Conservation (phyloP, 2,888 invertebrate genomes). For the Tortrix viridana region DNA sequence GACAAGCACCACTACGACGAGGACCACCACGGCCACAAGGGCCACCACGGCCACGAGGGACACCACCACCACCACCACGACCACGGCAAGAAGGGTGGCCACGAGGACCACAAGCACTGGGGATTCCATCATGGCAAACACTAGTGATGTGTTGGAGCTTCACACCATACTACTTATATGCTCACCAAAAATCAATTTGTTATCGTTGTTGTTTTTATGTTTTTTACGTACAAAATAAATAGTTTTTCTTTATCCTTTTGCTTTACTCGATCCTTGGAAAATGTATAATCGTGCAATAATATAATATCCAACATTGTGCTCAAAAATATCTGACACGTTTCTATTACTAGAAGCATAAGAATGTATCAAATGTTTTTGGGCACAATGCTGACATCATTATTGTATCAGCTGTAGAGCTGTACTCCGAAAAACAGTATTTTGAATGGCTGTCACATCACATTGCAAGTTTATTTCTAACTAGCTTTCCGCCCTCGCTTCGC, state of each 20-base stretch:
- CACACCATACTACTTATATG: constrained; percentile 46
- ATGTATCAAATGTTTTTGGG: too few species aligned
- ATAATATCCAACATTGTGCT: too few species aligned
- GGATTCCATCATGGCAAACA: constrained; percentile 86
- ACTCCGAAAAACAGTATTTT: too few species aligned
- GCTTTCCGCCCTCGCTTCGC: too few species aligned
- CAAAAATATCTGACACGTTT: too few species aligned
- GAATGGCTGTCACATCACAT: too few species aligned
- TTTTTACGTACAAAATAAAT: constrained; percentile 63
- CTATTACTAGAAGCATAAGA: too few species aligned
- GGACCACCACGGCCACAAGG: constrained; percentile 90
- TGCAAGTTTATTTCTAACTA: too few species aligned
- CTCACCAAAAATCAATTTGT: constrained; percentile 68
- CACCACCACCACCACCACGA: constrained; percentile 89
- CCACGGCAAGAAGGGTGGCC: constrained; percentile 91
- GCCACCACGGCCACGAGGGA: constrained; percentile 90
- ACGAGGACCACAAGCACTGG: constrained; percentile 89
- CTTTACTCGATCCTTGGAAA: constrained; percentile 1
- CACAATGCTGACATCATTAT: too few species aligned
- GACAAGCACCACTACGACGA: constrained; percentile 92
- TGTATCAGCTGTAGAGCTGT: too few species aligned
- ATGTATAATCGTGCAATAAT: too few species aligned
- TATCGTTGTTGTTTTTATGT: constrained; percentile 61
- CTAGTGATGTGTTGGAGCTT: constrained; percentile 48
- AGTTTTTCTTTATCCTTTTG: constrained; percentile 41